phyloP scores from a whole-genome alignment of 2,888 invertebrate genomes.

The Oxyteleia sp. region DNA sequence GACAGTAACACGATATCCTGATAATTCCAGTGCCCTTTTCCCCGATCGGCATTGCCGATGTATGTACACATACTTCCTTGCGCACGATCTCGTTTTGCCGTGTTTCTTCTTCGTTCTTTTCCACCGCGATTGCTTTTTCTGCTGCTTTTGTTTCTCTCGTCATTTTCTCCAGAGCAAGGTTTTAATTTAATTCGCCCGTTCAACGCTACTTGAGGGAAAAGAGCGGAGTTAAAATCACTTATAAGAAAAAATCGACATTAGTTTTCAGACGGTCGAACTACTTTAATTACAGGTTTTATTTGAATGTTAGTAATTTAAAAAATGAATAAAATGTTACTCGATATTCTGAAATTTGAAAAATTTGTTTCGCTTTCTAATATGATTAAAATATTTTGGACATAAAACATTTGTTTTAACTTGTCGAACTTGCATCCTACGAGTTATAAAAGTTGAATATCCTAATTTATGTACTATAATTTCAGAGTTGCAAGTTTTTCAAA shows the following conservation, averaged over 20 bases:
- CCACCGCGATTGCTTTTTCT: constrained; percentile 19
- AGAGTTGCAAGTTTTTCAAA: too few relatives aligned
- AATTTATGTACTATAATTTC: too few relatives aligned
- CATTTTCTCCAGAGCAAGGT: constrained; percentile 50
- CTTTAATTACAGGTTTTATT: too few relatives aligned
- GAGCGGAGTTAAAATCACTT: neutral
- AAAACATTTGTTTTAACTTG: too few relatives aligned
- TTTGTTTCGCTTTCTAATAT: too few relatives aligned
- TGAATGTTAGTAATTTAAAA: too few relatives aligned
- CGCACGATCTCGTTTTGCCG: constrained; percentile 58
- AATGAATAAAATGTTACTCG: too few relatives aligned
- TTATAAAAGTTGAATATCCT: too few relatives aligned
- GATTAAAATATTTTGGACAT: too few relatives aligned
- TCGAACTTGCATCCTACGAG: too few relatives aligned
- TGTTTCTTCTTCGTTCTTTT: constrained; percentile 43
- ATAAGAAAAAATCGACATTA: neutral
- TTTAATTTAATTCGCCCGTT: constrained; percentile 61
- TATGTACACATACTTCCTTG: constrained; percentile 58
- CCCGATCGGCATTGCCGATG: constrained; percentile 63
- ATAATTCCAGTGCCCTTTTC: constrained; percentile 76
- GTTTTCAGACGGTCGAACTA: too few relatives aligned
- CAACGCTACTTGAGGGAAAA: constrained; percentile 26
- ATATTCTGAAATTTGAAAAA: too few relatives aligned
- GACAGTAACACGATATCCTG: constrained; percentile 82
- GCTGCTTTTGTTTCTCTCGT: constrained; percentile 44